Base-by-base conservation (phyloP, 2,888 invertebrate genomes). In the Drosophila quinaria region DNA sequence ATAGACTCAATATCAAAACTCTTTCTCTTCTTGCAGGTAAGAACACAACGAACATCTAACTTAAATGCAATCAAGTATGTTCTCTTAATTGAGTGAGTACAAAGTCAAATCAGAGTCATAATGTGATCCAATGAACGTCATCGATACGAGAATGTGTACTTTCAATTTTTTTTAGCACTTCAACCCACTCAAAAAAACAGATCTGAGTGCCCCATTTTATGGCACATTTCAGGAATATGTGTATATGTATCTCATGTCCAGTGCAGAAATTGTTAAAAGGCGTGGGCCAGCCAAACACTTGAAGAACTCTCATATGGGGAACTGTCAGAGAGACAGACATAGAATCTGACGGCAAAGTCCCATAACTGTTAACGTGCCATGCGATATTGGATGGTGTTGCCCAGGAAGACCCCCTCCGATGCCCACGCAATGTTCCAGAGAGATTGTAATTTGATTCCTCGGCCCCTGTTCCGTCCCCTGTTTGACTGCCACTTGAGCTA, bases 401-500 rank as follows among this genome's bases (percentile, higher is more conserved):
- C n/a, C 37, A 49, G 56, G 51, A 66, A 66, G 67, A 67, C 61
- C 69, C 54, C 74, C 56, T 52, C 54, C 39, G 42, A 13, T 47
- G 55, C 55, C 51, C 50, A 56, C 64, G 60, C 51, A 63, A 25
- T 42, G 13, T 17, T 10, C 5, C 51, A 19, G 31, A 17, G 50
- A 51, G 50, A 49, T 69, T 65, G 42, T 55, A 62, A 31, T 55
- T 55, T 59, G 46, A 29, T 19, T n/a, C 25, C 58, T 42, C 31
- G 8, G 37, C 25, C 22, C 47, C 15, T 31, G 22, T 29, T 29
- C 8, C 29, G 5, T 11, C 54, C 47, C 54, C 47, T 10, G 68
- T 54, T 35, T 54, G 51, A 59, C 66, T 67, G 70, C 70, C 76
- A 73, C 79, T 86, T 81, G 74, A 83, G 77, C 83, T 74, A 73